Conservation (phyloP, 2,888 invertebrate genomes). For the Apamea sordens region DNA sequence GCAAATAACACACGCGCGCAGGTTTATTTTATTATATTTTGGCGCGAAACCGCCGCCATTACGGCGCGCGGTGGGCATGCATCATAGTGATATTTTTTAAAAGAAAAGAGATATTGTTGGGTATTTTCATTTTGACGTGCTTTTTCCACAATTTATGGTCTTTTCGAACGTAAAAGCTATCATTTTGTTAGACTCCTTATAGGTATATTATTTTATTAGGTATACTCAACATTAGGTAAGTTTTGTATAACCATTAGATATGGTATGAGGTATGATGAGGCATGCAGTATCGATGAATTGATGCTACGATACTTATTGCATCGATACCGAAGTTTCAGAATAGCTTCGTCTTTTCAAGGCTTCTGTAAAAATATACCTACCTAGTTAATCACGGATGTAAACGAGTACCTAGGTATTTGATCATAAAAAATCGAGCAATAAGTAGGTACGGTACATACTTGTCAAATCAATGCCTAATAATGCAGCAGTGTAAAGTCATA, state of each 20-base stretch:
- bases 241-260: neutral
- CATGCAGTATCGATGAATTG: neutral
- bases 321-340: neutral
- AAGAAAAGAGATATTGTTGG: constrained; percentile 33
- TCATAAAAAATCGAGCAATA: too few relatives aligned
- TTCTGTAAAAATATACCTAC: neutral
- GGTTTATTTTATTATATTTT: constrained; percentile 62
- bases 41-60: constrained; percentile 59
- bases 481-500: too few relatives aligned
- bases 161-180: neutral
- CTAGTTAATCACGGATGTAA: too few relatives aligned
- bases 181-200: neutral
- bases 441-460: too few relatives aligned
- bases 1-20: constrained; percentile 63
- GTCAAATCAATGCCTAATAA: too few relatives aligned
- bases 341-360: neutral
- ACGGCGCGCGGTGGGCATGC: constrained; percentile 46
- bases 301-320: neutral
- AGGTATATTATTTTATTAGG: neutral
- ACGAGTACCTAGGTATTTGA: too few relatives aligned
- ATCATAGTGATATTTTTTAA: constrained; percentile 38
- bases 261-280: too few relatives aligned
- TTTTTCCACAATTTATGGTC: constrained; percentile 27
- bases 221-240: neutral
- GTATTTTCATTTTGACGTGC: constrained; percentile 28